Evolutionary conservation across 2,113 vertebrate species (phyloP), one percentile per base, ranked within the genome.

Genomic region (Odontesthes bonariensis): DNA sequence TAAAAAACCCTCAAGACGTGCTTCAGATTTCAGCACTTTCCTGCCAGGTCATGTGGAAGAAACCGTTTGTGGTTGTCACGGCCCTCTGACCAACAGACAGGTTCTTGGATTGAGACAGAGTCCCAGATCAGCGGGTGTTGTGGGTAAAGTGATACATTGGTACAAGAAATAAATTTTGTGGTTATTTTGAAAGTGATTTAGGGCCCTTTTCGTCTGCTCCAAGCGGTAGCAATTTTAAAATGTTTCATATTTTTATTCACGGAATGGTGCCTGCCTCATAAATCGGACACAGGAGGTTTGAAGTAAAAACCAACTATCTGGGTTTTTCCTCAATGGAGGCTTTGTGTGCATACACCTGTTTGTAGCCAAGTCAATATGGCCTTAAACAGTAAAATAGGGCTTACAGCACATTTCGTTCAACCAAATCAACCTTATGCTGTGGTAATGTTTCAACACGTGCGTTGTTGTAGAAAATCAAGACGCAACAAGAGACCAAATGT

Each of bases 291-390:
- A 76, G 56, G 58, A 53, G 22, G 60, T 86, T 89, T 79, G 76
- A 79, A 69, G 80, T 69, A 60, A 82, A 44, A 90, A 82, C 52
- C 59, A 82, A 79, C 75, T 74, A 83, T 58, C 57, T 71, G 47
- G 38, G 33, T 60, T 32, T 69, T 53, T 44, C 38, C 77, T 89
- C 84, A 91, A 83, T 85, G 63, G 64, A 53, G 65, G 32, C 86
- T 79, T 83, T 92, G 81, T 87, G 54, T 74, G 31, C 33, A n/a
- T 40, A 56, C 75, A 91, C 87, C 86, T 92, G 79, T 84, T 74
- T 79, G 63, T 33, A 74, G 61, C 69, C 14, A 17, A 74, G 55
- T 69, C 82, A 79, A 63, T 58, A 20, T 7, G 31, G 17, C 20
- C 40, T 82, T 58, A 75, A 52, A 77, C 53, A 84, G 62, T 22